Evolutionary conservation across 2,113 vertebrate species (phyloP), one percentile per base, ranked within the genome.

Genomic region (Scopus umbretta): DNA sequence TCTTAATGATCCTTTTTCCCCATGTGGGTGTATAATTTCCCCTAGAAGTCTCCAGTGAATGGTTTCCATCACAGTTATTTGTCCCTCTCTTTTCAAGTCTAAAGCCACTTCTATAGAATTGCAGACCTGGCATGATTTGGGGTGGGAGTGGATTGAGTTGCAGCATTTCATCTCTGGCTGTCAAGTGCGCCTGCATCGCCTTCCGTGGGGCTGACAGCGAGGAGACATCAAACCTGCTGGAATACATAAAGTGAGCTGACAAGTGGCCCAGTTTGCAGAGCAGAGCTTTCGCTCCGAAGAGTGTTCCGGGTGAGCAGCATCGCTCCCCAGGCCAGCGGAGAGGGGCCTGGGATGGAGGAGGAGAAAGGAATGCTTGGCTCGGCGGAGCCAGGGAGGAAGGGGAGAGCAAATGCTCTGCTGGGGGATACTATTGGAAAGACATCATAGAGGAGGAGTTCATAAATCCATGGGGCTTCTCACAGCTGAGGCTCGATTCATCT

Each of bases 401-500:
- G 80, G 78, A 95, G 89, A 92, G 91, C 59, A 38, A 96, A 82
- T 32, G 74, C 38, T 92, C 89, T 96, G 91, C 81, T 85, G 84
- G 95, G 86, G 96, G 86, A 94, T 95, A 40, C 73, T n/a, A 50
- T 80, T 97, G 97, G 96, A 97, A 97, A 96, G 96, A 94, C 95
- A 96, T 96, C 94, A 96, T 87, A 97, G 91, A 91, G 78, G 83
- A 94, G 89, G 70, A 96, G 95, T 82, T 92, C 94, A 91, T 97
- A 97, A 95, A 97, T 95, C 96, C 92, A 76, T 4, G 4, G 94
- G 92, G 95, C 91, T 94, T 84, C 91, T 93, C 86, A 11, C 6
- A 6, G 76, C 92, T 56, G 32, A 87, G 86, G 80, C 62, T 82
- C 3, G 18, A 92, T 56, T 91, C 92, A 95, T 96, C 91, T 90